Evolutionary conservation across 2,113 vertebrate genomes (phyloP).

Genomic region (Neogobius melanostomus): DNA sequence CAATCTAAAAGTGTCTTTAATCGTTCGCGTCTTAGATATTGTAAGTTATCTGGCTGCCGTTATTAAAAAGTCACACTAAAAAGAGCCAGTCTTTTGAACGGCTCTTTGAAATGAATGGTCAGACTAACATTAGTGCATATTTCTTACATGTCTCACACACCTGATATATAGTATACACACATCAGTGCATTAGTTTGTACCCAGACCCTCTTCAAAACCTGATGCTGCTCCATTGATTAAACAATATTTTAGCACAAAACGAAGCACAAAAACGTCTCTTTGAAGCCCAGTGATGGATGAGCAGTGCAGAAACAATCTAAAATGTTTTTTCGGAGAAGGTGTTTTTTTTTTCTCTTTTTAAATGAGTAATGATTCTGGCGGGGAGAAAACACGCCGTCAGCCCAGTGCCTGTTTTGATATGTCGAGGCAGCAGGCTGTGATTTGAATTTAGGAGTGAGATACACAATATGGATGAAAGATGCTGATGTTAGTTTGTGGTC

Average conservation of each 20-base stretch:
- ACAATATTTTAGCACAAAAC: slow-evolving; percentile 37
- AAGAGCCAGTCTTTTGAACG: too few species aligned
- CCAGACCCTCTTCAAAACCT: neutral
- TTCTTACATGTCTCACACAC: too few species aligned
- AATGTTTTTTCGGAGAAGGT: slow-evolving; percentile 28
- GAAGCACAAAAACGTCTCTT: slow-evolving; percentile 19
- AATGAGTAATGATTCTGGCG: slow-evolving; percentile 54
- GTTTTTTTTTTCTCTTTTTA: slow-evolving; percentile 34
- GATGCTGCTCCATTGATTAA: slow-evolving; percentile 44
- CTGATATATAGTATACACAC: too few species aligned
- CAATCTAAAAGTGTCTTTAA: too few species aligned
- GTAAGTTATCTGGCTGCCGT: too few species aligned
- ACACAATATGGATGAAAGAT: too few species aligned
- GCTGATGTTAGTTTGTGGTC: too few species aligned
- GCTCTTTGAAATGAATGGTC: too few species aligned
- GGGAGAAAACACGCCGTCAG: slow-evolving; percentile 11
- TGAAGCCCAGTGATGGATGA: slow-evolving; percentile 62
- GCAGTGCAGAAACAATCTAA: slow-evolving; percentile 50
- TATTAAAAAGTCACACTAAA: too few species aligned
- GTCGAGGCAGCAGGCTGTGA: neutral
- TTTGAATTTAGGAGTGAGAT: slow-evolving; percentile 26
- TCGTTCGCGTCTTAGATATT: too few species aligned
- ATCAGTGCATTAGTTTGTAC: too few species aligned
- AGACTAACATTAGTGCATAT: too few species aligned
- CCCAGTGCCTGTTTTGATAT: slow-evolving; percentile 14